A percentile compares a stretch with the other conserved stretches of the same genome.
These are phyloP conservation scores for Lochmaea capreae DNA, from an alignment of 2,888 invertebrate genomes.

Conservation along the genomic window DNA sequence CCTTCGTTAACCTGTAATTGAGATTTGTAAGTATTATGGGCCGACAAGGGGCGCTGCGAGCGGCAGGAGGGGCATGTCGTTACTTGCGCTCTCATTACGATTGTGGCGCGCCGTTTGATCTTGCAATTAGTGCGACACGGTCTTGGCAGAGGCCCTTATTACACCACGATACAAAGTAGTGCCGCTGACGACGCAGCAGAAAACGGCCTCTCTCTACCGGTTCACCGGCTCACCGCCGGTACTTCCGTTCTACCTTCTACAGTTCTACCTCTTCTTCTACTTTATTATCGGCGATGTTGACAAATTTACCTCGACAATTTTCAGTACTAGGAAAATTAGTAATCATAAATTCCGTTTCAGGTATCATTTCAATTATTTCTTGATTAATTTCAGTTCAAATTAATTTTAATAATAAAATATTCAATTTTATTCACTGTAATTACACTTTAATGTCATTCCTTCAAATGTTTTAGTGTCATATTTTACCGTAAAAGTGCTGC, in stretches of 20 bases:
- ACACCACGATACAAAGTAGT: conserved; percentile 55
- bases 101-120: conserved; percentile 56
- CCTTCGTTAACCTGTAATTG: conserved; percentile 49
- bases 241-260: conserved; percentile 47
- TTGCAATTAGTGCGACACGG: conserved; percentile 61
- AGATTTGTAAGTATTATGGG: conserved; percentile 37
- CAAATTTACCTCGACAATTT: not conserved
- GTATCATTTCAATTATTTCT: too few relatives aligned
- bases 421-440: too few relatives aligned
- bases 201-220: conserved; percentile 43
- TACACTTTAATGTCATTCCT: too few relatives aligned
- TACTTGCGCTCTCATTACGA: conserved; percentile 50
- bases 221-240: conserved; percentile 45
- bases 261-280: conserved; percentile 34
- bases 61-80: conserved; percentile 48
- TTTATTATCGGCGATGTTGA: conserved; percentile 5
- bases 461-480: too few relatives aligned
- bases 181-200: conserved; percentile 45
- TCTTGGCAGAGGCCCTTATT: conserved; percentile 57
- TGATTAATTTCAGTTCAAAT: too few relatives aligned
- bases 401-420: too few relatives aligned
- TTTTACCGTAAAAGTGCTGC: too few relatives aligned
- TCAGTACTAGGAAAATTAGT: conserved; percentile 18
- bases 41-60: conserved; percentile 1
- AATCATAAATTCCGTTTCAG: too few relatives aligned